Conservation (phyloP, 64 coral and sea anemone species). For the Astreopora myriophthalma region DNA sequence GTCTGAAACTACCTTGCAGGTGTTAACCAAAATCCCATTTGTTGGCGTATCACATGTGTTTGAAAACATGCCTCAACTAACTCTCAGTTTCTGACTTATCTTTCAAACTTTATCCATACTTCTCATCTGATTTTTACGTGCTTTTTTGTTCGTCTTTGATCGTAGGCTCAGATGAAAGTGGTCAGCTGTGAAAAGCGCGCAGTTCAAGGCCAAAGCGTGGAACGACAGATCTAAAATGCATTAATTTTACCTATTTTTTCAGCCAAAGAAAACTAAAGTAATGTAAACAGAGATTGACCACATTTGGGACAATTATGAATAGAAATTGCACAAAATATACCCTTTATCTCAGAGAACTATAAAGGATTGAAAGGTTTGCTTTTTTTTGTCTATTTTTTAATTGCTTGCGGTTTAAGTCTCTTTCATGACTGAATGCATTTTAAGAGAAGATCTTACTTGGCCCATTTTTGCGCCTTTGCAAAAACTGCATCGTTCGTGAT, state of each 20-base stretch:
- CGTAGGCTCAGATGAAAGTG: constrained; percentile 54
- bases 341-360: no score
- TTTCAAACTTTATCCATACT: background rate
- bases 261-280: background rate
- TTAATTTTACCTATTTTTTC: background rate
- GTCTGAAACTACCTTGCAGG: no score
- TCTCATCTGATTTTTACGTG: background rate
- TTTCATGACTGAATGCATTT: no score
- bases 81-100: background rate
- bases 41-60: no score
- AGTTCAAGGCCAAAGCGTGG: background rate
- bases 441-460: no score
- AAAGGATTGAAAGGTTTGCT: no score
- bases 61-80: no score
- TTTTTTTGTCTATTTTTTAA: no score
- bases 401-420: no score
- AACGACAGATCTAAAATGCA: background rate
- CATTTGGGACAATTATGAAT: background rate
- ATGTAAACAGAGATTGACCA: background rate
- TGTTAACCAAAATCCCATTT: no score
- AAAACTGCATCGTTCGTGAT: background rate
- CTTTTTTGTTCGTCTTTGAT: constrained; percentile 29
- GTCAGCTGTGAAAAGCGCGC: constrained; percentile 11
- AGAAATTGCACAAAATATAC: no score
- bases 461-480: no score